These are phyloP conservation scores for Ameiurus melas DNA, from an alignment of 2,113 vertebrate species.

Conservation along the genomic window DNA sequence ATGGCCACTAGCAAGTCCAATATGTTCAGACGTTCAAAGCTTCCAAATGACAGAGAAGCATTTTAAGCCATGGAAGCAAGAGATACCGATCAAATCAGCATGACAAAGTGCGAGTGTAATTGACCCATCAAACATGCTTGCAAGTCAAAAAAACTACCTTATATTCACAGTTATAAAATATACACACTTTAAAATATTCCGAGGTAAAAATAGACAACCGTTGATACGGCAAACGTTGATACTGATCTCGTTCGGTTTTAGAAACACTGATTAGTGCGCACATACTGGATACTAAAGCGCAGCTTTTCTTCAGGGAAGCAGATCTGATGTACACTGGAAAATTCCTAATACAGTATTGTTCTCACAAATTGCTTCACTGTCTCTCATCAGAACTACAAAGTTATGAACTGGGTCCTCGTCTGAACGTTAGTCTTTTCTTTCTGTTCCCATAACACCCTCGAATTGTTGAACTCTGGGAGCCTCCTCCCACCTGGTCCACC, in stretches of 20 bases:
- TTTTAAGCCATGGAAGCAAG: not conserved
- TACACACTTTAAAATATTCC: not conserved
- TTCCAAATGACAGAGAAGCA: not conserved
- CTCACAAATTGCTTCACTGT: not conserved
- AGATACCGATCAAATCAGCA: not conserved
- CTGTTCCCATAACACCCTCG: slow-evolving; percentile 20
- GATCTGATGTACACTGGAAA: not conserved
- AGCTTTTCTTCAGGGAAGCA: not conserved
- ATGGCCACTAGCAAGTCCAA: not conserved
- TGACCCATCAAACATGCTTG: slow-evolving; percentile 3
- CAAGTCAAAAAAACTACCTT: not conserved
- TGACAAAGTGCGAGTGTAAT: not conserved
- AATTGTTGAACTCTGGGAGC: slow-evolving; percentile 45
- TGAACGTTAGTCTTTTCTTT: not conserved
- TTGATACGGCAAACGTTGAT: not conserved
- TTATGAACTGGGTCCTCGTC: not conserved
- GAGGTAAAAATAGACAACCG: slow-evolving; percentile 29
- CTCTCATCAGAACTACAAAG: not conserved
- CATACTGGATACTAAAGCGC: not conserved
- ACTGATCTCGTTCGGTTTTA: not conserved
- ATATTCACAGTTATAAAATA: slow-evolving; percentile 19
- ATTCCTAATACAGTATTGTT: not conserved
- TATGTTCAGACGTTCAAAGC: not conserved
- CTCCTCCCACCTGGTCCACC: not conserved
- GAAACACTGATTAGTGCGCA: not conserved